These are phyloP conservation scores for Carabus problematicus DNA, from an alignment of 2,888 invertebrate species.

Conservation along the genomic window DNA sequence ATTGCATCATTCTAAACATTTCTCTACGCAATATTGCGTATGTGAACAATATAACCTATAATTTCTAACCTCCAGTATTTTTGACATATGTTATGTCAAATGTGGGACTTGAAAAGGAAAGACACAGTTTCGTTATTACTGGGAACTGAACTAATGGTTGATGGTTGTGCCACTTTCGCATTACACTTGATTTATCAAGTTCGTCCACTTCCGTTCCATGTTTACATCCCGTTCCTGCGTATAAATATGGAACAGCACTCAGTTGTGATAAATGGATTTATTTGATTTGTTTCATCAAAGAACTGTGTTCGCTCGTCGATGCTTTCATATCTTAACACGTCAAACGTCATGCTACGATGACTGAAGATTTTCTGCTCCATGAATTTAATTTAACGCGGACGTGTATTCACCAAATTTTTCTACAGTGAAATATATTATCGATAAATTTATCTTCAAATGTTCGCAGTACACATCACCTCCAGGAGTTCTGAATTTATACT, in stretches of 20 bases:
- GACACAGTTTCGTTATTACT: slow-evolving; percentile 26
- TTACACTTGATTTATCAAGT: slow-evolving; percentile 22
- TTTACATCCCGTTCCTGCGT: slow-evolving; percentile 24
- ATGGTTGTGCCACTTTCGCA: slow-evolving; percentile 2
- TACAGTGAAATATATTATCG: too few relatives aligned
- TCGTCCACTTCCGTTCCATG: slow-evolving; percentile 23
- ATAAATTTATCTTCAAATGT: too few relatives aligned
- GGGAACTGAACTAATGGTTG: slow-evolving; percentile 18
- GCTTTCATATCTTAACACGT: not conserved
- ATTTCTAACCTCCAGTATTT: slow-evolving; percentile 13
- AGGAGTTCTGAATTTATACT: too few relatives aligned
- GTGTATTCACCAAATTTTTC: too few relatives aligned
- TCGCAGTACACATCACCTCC: too few relatives aligned
- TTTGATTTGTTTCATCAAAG: slow-evolving; percentile 38
- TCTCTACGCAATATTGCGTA: slow-evolving; percentile 1
- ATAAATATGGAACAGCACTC: slow-evolving; percentile 31
- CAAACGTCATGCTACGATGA: too few relatives aligned
- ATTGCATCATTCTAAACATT: slow-evolving; percentile 7
- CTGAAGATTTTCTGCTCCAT: too few relatives aligned
- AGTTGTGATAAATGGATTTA: slow-evolving; percentile 36
- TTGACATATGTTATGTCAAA: slow-evolving; percentile 9
- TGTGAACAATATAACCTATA: slow-evolving; percentile 4
- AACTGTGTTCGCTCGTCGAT: not conserved
- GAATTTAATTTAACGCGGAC: too few relatives aligned
- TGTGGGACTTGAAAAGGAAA: not conserved